A percentile compares a stretch with the other conserved stretches of the same genome.
Evolutionary conservation across 2,113 vertebrate species (phyloP).

Genomic region (Rhagologus leucostigma): DNA sequence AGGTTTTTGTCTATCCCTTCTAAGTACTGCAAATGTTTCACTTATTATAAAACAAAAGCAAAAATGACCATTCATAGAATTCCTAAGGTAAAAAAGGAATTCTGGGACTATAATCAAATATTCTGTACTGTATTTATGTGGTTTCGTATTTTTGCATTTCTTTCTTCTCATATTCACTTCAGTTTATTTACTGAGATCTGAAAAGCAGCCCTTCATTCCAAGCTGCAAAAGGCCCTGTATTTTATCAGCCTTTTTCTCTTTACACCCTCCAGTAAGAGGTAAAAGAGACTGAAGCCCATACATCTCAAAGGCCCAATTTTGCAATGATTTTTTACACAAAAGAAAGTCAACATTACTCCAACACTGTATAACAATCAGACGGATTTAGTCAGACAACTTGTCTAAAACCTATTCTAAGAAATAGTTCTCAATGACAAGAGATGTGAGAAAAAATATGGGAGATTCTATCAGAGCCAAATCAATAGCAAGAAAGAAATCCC

Average conservation of each 20-base stretch:
- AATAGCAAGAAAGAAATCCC: not conserved
- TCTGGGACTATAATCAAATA: not conserved
- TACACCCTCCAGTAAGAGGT: not conserved
- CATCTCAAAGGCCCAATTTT: not conserved
- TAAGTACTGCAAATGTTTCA: not conserved
- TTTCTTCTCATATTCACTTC: not conserved
- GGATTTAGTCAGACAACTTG: not conserved
- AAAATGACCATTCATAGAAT: not conserved
- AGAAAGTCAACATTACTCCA: not conserved
- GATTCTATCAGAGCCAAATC: not conserved
- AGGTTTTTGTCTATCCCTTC: not conserved
- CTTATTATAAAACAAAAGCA: not conserved
- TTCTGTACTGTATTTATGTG: not conserved
- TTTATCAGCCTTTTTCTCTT: not conserved
- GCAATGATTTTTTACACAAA: not conserved
- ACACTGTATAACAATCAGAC: not conserved
- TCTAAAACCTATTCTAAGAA: not conserved
- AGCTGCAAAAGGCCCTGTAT: not conserved
- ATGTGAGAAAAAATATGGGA: not conserved
- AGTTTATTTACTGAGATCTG: not conserved
- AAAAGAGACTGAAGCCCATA: not conserved
- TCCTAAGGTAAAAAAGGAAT: not conserved
- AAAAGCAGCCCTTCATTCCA: not conserved
- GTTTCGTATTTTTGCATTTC: not conserved
- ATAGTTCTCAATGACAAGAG: not conserved